Conservation (phyloP, 2,113 vertebrate genomes). For the Sus scrofa region DNA sequence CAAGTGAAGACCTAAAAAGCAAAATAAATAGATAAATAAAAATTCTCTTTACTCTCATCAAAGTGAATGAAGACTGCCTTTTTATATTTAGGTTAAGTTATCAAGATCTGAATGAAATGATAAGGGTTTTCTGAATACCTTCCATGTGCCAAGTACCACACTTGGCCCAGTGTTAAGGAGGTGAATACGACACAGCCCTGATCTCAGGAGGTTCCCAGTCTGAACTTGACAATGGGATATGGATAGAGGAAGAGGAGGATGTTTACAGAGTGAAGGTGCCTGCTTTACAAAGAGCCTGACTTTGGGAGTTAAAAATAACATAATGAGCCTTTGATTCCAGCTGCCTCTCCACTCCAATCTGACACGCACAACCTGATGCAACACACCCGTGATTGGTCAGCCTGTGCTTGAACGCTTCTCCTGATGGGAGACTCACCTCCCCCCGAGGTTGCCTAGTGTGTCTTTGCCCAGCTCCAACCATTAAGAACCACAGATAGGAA, state of each 20-base stretch:
- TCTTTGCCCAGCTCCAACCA: not conserved
- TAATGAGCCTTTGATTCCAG: not conserved
- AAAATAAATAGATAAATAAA: too few relatives aligned
- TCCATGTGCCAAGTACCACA: not conserved
- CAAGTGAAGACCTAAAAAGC: too few relatives aligned
- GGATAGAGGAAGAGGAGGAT: not conserved
- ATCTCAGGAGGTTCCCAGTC: not conserved
- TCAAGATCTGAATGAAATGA: not conserved
- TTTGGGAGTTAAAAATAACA: not conserved
- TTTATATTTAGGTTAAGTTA: not conserved
- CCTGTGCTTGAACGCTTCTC: not conserved
- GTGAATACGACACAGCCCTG: not conserved
- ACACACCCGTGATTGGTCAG: not conserved
- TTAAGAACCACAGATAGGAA: constrained; percentile 43
- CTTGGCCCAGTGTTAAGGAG: not conserved
- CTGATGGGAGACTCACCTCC: not conserved
- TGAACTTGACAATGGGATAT: not conserved
- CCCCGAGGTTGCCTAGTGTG: not conserved
- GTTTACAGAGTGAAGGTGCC: not conserved
- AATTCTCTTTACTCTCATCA: not conserved
- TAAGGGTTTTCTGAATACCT: not conserved
- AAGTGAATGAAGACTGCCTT: not conserved
- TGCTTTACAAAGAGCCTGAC: not conserved
- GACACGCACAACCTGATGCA: not conserved
- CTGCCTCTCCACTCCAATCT: not conserved